A percentile compares a stretch with the other conserved stretches of the same genome.
Evolutionary conservation across 2,113 vertebrate genomes (phyloP).

Genomic region (Apodemus speciosus): DNA sequence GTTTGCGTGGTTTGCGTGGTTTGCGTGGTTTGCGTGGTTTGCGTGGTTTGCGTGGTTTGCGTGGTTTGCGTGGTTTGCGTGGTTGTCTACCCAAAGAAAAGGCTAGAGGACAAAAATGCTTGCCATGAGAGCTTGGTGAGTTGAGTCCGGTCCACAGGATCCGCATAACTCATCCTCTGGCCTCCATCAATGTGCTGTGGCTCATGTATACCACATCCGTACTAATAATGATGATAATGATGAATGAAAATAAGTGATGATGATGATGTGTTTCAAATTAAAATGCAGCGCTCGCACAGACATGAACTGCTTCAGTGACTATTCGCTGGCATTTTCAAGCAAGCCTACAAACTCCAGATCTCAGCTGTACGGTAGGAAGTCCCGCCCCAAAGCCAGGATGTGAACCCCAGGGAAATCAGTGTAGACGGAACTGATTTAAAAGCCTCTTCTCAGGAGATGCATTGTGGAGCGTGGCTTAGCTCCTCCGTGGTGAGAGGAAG

Average conservation of each 20-base stretch:
- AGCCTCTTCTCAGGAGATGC: not conserved
- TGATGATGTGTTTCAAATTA: not conserved
- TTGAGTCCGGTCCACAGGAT: not conserved
- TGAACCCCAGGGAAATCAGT: not conserved
- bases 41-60: too few relatives aligned
- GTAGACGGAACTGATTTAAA: not conserved
- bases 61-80: not conserved
- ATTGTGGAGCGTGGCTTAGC: not conserved
- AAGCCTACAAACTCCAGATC: not conserved
- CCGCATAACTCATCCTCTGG: not conserved
- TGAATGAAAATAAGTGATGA: not conserved
- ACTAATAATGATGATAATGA: not conserved
- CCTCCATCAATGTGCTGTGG: too few relatives aligned
- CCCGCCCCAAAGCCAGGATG: not conserved
- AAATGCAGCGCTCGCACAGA: not conserved
- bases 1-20: too few relatives aligned
- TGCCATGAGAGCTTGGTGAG: not conserved
- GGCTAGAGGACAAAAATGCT: not conserved
- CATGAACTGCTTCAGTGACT: not conserved
- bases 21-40: not conserved
- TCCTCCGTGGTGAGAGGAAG: not conserved
- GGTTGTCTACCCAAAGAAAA: not conserved
- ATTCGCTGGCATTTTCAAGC: constrained; percentile 1
- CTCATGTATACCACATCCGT: not conserved
- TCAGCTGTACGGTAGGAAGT: not conserved